These are phyloP conservation scores for Sminthurides bifidus DNA, from an alignment of 1,140 invertebrate genomes.

Conservation along the genomic window DNA sequence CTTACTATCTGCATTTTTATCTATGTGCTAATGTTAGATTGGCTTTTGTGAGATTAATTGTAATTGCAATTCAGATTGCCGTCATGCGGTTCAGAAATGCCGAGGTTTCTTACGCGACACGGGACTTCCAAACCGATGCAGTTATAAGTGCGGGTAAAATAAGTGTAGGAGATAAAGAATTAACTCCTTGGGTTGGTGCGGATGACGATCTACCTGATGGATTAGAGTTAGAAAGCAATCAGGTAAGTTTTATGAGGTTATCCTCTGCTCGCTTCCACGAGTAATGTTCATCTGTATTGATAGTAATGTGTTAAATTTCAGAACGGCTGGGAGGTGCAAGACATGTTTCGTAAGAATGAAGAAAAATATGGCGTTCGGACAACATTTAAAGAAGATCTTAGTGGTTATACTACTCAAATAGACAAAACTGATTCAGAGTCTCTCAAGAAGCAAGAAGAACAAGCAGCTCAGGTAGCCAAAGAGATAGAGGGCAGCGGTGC, in stretches of 20 bases:
- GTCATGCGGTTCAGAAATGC: constrained; percentile 22
- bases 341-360: constrained; percentile 90
- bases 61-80: constrained; percentile 11
- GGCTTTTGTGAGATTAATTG: background rate
- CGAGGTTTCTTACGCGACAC: constrained; percentile 28
- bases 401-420: constrained; percentile 74
- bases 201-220: constrained; percentile 48
- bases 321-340: constrained; percentile 88
- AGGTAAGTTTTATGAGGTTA: constrained; percentile 9
- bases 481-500: constrained; percentile 77
- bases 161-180: constrained; percentile 57
- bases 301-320: constrained; percentile 34
- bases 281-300: background rate
- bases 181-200: constrained; percentile 76
- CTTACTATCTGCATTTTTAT: background rate
- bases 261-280: background rate
- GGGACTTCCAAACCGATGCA: constrained; percentile 54
- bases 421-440: constrained; percentile 73
- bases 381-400: constrained; percentile 70
- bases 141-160: constrained; percentile 54
- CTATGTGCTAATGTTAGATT: background rate
- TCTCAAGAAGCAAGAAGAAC: constrained; percentile 62
- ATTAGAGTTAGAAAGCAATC: constrained; percentile 40
- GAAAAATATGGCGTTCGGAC: constrained; percentile 76
- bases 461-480: constrained; percentile 71